These are phyloP conservation scores for Pristis pectinata DNA, from an alignment of 2,797 vertebrate genomes.

Conservation along the genomic window DNA sequence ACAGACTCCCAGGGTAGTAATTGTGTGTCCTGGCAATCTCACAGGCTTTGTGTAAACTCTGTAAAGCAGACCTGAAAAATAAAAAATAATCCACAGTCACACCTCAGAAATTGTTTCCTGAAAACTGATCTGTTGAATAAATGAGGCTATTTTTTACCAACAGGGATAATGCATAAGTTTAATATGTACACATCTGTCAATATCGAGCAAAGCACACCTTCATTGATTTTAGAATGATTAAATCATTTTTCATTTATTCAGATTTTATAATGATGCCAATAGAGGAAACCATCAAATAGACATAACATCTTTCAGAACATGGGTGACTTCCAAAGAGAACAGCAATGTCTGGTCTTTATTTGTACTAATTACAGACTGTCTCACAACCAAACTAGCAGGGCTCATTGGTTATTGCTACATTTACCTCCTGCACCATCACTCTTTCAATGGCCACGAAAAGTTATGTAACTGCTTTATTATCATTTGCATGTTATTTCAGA, in stretches of 20 bases:
- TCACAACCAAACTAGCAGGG: not conserved
- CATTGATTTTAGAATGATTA: not conserved
- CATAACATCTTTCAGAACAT: not conserved
- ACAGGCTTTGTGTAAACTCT: slow-evolving; percentile 93
- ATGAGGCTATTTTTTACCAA: not conserved
- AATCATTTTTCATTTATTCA: not conserved
- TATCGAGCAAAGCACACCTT: not conserved
- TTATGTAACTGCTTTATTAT: not conserved
- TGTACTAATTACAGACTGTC: not conserved
- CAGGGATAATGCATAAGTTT: not conserved
- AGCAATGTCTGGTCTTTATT: not conserved
- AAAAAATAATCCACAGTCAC: slow-evolving; percentile 17
- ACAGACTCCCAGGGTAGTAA: slow-evolving; percentile 93
- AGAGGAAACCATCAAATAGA: not conserved
- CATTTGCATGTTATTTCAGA: not conserved
- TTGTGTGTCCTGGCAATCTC: slow-evolving; percentile 91
- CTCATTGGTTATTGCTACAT: not conserved
- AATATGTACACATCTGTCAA: not conserved
- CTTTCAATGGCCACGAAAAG: not conserved
- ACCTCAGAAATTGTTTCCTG: not conserved
- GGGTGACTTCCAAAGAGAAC: not conserved
- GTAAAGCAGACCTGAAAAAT: slow-evolving; percentile 80
- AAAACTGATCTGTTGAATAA: not conserved
- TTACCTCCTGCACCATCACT: not conserved
- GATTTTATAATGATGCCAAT: not conserved